Evolutionary conservation across 2,113 vertebrate genomes (phyloP).

Genomic region (Stigmatopora nigra): DNA sequence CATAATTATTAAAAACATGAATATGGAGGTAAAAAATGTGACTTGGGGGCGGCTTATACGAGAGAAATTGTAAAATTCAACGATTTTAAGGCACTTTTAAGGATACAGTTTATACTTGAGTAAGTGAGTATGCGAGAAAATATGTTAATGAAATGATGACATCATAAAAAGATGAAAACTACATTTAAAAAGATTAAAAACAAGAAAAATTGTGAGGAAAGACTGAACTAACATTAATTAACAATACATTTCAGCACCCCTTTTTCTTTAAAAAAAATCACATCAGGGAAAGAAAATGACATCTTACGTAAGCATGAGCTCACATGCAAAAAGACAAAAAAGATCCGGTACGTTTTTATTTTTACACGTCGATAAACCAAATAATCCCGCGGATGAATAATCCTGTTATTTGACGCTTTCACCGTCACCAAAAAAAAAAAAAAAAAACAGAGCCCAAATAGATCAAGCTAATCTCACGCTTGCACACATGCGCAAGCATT

Average conservation of each 20-base stretch:
- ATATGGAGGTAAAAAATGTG: too few relatives aligned
- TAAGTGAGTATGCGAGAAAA: too few relatives aligned
- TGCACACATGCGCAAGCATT: constrained; percentile 29
- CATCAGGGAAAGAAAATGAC: neutral
- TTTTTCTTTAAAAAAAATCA: neutral
- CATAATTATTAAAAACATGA: too few relatives aligned
- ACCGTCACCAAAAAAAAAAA: too few relatives aligned
- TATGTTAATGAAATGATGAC: too few relatives aligned
- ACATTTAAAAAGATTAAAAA: too few relatives aligned
- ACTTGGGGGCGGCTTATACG: too few relatives aligned
- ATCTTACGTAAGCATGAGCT: neutral
- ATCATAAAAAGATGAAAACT: too few relatives aligned
- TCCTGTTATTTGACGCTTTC: neutral
- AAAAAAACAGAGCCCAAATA: neutral
- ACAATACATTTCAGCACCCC: neutral
- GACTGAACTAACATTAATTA: neutral
- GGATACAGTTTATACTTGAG: too few relatives aligned
- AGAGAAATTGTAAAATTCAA: too few relatives aligned
- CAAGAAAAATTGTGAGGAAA: too few relatives aligned
- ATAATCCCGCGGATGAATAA: constrained; percentile 8
- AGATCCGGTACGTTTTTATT: neutral
- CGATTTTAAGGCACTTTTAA: too few relatives aligned
- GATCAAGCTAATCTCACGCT: constrained; percentile 5
- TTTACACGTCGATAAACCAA: neutral
- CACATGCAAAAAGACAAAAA: neutral